phyloP scores from a whole-genome alignment of 1,140 invertebrate species.

The Idris sp. region DNA sequence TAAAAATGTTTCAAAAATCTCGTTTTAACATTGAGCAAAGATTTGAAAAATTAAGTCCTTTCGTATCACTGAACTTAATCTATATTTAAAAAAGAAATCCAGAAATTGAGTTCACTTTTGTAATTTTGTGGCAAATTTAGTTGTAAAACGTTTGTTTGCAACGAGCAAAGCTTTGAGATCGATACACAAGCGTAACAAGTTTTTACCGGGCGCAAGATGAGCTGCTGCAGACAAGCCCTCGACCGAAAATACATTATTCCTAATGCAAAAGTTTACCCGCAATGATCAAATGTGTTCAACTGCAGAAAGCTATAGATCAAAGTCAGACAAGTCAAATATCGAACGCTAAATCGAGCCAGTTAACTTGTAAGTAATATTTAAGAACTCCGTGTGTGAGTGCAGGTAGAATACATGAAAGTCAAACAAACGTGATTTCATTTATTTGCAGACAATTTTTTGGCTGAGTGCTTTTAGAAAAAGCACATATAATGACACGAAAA shows the following conservation, averaged over 20 bases:
- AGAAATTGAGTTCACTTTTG: too few species aligned
- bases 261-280: slow-evolving; percentile 37
- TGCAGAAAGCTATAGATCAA: slow-evolving; percentile 17
- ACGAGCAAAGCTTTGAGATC: slow-evolving; percentile 36
- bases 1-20: too few species aligned
- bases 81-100: too few species aligned
- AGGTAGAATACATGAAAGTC: not conserved
- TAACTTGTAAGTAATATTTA: slow-evolving; percentile 16
- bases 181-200: slow-evolving; percentile 32
- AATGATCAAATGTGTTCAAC: slow-evolving; percentile 27
- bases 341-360: not conserved
- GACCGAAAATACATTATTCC: slow-evolving; percentile 11
- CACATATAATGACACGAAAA: too few species aligned
- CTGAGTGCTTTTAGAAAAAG: not conserved
- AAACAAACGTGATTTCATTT: slow-evolving; percentile 1
- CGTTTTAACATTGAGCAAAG: too few species aligned
- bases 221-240: slow-evolving; percentile 16
- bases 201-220: slow-evolving; percentile 25
- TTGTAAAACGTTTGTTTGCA: slow-evolving; percentile 20
- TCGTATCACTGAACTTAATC: too few species aligned
- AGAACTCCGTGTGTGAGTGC: slow-evolving; percentile 2
- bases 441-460: slow-evolving; percentile 6
- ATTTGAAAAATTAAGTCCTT: too few species aligned
- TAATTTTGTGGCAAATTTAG: too few species aligned
- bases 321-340: slow-evolving; percentile 22